phyloP scores from a whole-genome alignment of 92 coral and sea anemone species.

The Porites lobata region DNA sequence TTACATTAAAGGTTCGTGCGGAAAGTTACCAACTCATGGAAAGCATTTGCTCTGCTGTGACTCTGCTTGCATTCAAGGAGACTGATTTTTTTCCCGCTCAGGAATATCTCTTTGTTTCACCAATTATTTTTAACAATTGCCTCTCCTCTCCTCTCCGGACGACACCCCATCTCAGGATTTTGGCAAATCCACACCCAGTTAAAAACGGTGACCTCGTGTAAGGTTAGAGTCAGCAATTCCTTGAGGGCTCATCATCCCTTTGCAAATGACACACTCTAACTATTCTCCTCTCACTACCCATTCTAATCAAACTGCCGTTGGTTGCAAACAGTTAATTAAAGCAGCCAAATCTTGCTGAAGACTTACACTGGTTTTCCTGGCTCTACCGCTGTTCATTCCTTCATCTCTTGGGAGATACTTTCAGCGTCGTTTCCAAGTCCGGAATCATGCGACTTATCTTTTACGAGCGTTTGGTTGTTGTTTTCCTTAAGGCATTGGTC shows the following conservation, averaged over 20 bases:
- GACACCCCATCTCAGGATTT: not conserved
- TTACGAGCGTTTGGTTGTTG: conserved; percentile 13
- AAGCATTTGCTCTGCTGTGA: too few species aligned
- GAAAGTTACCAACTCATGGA: too few species aligned
- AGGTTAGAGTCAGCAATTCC: not conserved
- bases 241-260: not conserved
- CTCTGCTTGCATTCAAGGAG: too few species aligned
- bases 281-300: not conserved
- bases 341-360: not conserved
- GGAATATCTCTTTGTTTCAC: not conserved
- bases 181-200: not conserved
- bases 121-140: not conserved
- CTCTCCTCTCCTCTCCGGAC: not conserved
- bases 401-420: conserved; percentile 5
- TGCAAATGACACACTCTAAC: not conserved
- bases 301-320: too few species aligned
- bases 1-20: too few species aligned
- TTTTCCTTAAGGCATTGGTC: not conserved
- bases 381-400: not conserved
- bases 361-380: not conserved
- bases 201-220: not conserved
- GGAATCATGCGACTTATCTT: conserved; percentile 41
- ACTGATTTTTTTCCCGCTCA: too few species aligned
- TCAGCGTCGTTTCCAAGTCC: conserved; percentile 41
- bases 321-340: too few species aligned